A percentile compares a stretch with the other conserved stretches of the same genome.
Evolutionary conservation across 1,140 invertebrate genomes (phyloP).

Genomic region (Dufourea novaeangliae): DNA sequence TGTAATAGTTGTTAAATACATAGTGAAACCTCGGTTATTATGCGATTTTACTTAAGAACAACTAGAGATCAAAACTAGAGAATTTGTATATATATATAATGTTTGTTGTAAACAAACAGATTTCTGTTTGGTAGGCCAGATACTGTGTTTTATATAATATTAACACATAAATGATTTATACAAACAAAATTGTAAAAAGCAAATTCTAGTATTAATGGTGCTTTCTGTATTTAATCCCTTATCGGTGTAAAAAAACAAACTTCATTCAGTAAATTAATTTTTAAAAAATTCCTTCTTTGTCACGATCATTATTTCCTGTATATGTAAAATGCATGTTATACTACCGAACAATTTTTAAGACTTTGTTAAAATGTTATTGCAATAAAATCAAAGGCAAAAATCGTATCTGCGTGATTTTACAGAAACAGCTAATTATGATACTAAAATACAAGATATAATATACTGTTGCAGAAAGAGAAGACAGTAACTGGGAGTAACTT

Average conservation of each 20-base stretch:
- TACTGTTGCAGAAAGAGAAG: no score
- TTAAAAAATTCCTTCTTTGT: neutral
- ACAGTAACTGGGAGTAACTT: no score
- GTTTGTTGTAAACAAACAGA: conserved; percentile 26
- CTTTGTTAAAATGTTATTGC: no score
- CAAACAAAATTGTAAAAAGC: conserved; percentile 35
- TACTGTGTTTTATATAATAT: conserved; percentile 36
- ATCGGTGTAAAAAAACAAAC: conserved; percentile 2
- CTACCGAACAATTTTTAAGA: no score
- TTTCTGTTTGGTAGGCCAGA: neutral
- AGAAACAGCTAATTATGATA: no score
- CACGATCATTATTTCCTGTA: no score
- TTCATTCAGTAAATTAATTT: conserved; percentile 19
- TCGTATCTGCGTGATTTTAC: no score
- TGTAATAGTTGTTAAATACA: neutral
- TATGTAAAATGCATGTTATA: no score
- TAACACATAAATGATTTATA: conserved; percentile 32
- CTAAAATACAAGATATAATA: no score
- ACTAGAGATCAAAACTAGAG: neutral
- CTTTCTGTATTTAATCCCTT: conserved; percentile 2
- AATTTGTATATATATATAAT: neutral
- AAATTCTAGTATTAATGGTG: conserved; percentile 11
- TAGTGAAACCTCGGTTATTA: neutral
- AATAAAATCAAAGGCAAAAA: no score
- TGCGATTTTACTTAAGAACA: conserved; percentile 2